Percentiles rank a stretch among this genome's conserved stretches.
phyloP scores from a whole-genome alignment of 2,113 vertebrate species.

The Perognathus longimembris region DNA sequence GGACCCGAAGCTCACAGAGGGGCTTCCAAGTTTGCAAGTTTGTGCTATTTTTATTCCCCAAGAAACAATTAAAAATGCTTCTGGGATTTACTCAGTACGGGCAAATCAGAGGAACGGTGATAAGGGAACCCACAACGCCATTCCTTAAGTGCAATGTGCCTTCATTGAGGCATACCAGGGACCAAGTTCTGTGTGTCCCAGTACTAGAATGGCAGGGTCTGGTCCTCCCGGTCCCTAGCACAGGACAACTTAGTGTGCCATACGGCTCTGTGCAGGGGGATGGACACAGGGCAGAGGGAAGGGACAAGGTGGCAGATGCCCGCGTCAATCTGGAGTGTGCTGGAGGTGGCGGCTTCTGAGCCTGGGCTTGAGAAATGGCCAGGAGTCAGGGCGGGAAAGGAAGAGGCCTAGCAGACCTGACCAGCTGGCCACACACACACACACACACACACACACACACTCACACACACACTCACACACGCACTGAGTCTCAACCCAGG shows the following conservation, averaged over 20 bases:
- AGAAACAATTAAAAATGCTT: background rate
- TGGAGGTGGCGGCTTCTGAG: accelerated
- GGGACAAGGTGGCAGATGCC: accelerated
- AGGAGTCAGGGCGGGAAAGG: background rate
- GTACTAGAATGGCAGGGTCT: accelerated
- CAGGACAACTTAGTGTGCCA: accelerated
- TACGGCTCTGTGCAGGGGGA: accelerated
- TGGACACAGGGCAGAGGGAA: background rate
- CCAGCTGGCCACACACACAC: background rate
- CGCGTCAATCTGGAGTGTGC: background rate
- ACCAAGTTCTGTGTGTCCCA: background rate
- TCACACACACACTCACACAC: too few species aligned
- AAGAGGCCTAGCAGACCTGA: accelerated
- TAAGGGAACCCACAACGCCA: accelerated
- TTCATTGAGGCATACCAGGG: background rate
- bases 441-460: too few species aligned
- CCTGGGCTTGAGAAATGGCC: background rate
- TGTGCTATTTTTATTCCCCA: background rate
- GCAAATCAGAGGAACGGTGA: background rate
- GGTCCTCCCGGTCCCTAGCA: background rate
- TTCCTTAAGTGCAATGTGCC: accelerated
- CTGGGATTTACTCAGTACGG: background rate
- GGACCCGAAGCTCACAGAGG: accelerated
- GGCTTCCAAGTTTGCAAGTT: background rate
- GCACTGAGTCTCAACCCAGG: too few species aligned